phyloP scores from a whole-genome alignment of 2,797 vertebrate species.

The Gallinago solitaria region DNA sequence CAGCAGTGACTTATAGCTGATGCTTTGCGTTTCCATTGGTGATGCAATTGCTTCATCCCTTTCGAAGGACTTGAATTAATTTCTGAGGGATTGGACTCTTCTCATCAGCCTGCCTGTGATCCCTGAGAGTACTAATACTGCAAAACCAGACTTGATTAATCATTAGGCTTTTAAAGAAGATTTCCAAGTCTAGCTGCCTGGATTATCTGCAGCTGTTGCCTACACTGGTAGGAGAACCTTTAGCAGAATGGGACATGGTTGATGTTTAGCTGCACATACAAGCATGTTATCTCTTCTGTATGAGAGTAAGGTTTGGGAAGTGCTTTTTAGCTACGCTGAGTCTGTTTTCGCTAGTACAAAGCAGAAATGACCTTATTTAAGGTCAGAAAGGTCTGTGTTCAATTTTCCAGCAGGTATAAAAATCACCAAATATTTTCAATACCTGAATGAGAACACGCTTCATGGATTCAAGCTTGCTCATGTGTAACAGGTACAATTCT shows the following conservation, averaged over 20 bases:
- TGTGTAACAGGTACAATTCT: not conserved
- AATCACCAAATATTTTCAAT: not conserved
- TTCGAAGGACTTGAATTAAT: slow-evolving; percentile 53
- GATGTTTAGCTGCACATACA: not conserved
- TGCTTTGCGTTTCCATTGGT: not conserved
- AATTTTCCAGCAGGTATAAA: not conserved
- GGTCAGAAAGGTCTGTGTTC: not conserved
- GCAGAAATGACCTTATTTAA: not conserved
- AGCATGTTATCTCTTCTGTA: not conserved
- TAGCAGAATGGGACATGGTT: not conserved
- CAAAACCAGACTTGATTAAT: slow-evolving; percentile 57
- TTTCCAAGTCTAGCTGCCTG: slow-evolving; percentile 17
- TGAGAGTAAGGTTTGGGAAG: not conserved
- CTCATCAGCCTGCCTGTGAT: slow-evolving; percentile 50
- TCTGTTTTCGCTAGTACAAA: not conserved
- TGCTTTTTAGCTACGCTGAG: not conserved
- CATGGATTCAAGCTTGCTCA: not conserved
- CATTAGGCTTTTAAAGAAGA: slow-evolving; percentile 64
- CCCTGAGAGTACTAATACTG: slow-evolving; percentile 30
- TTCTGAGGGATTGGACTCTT: slow-evolving; percentile 29
- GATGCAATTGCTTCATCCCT: slow-evolving; percentile 24
- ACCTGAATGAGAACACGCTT: not conserved
- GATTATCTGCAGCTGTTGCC: slow-evolving; percentile 13
- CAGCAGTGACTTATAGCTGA: not conserved
- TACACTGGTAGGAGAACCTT: not conserved